Evolutionary conservation across 2,113 vertebrate genomes (phyloP), one percentile per base, ranked within the genome.

Genomic region (Osmerus eperlanus): DNA sequence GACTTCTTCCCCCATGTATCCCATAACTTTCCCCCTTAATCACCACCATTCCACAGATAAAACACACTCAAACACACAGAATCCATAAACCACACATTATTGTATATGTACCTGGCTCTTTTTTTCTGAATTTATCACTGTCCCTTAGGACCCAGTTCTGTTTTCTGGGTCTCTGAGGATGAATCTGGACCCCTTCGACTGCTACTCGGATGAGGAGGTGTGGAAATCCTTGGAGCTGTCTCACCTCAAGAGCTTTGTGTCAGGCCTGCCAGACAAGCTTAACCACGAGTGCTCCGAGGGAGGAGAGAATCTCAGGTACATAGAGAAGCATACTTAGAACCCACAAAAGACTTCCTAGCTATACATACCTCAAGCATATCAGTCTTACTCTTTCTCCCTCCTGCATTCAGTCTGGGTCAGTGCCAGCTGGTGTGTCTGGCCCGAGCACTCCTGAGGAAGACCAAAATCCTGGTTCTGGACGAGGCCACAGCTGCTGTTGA

Each of bases 401-500:
- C 12, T 36, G 3, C 0, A 23, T 0, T 0, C 76, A 98, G 97
- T 1, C 90, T 97, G 19, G 97, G 97, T 65, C 97, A 99, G 87
- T 89, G 97, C 2, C 97, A 99, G 92, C 92, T 98, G 32, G 81
- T 98, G 78, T 99, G 97, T 73, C 84, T 99, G 73, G 96, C 97
- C 28, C 92, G 97, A 70, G 97, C 97, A 70, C 89, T 99, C 70
- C 93, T 99, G 64, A 93, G 97, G 76, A 98, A 96, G 75, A 97
- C 96, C 0, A 98, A 96, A 87, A 91, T 99, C 84, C 88, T 99
- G 0, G 96, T 99, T 70, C 79, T 99, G 28, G 96, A 99, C 2
- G 97, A 99, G 88, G 97, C 97, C 80, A 99, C 97, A 0, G 97
- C 97, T 0, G 97, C 97, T 0, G 96, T 98, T 53, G 97, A 99